Percentiles rank a stretch among this genome's conserved stretches.
Evolutionary conservation across 2,113 vertebrate species (phyloP).

Genomic region (Peromyscus leucopus): DNA sequence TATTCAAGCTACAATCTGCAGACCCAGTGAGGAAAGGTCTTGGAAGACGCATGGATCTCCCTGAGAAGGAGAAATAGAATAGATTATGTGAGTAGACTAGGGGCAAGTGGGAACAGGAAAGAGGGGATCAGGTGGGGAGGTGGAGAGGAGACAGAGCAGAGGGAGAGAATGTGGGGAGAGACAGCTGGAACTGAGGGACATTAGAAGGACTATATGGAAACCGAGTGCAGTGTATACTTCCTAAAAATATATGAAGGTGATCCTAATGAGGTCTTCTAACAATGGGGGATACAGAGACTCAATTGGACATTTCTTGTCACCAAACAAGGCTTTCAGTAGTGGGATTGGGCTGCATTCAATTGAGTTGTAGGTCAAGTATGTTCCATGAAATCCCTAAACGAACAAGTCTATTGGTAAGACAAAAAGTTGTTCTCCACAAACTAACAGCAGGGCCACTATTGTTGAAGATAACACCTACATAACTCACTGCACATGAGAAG

Average conservation of each 20-base stretch:
- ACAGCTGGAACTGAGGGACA: not conserved
- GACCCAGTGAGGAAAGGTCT: not conserved
- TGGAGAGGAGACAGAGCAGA: not conserved
- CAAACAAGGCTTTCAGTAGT: not conserved
- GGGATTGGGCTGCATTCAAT: not conserved
- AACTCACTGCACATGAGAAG: not conserved
- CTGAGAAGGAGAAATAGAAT: not conserved
- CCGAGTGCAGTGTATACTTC: not conserved
- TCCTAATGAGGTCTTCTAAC: not conserved
- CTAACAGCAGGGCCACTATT: not conserved
- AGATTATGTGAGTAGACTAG: no score
- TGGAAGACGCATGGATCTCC: no score
- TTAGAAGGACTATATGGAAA: not conserved
- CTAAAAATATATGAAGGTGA: not conserved
- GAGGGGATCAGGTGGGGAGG: no score
- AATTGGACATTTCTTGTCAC: not conserved
- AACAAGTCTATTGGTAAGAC: not conserved
- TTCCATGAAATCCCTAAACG: not conserved
- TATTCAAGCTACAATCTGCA: not conserved
- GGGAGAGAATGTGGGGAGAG: not conserved
- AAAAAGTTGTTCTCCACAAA: not conserved
- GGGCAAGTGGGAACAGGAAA: no score
- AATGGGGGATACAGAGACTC: no score
- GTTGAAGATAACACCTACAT: not conserved
- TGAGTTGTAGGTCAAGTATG: not conserved